A percentile compares a stretch with the other conserved stretches of the same genome.
These are phyloP conservation scores for Cyclophora albipunctata DNA, from an alignment of 2,888 invertebrate genomes.

Conservation along the genomic window DNA sequence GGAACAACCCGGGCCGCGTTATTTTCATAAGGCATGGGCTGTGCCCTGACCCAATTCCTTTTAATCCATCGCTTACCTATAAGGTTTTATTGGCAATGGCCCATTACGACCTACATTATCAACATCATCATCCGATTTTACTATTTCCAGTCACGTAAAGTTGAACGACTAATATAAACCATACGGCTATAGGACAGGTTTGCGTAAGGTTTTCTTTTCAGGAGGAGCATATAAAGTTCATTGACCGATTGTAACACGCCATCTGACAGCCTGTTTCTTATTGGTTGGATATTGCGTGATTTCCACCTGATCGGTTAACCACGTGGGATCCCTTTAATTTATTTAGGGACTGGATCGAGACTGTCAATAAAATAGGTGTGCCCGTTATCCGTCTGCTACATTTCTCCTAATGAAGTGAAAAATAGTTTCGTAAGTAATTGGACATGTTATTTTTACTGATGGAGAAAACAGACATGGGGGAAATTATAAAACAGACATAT, in stretches of 20 bases:
- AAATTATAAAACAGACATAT: too few species aligned
- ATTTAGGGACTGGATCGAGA: conserved; percentile 7
- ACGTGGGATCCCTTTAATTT: conserved; percentile 4
- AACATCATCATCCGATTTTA: conserved; percentile 75
- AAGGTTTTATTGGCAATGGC: conserved; percentile 74
- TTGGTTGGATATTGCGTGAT: conserved; percentile 25
- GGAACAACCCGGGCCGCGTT: conserved; percentile 46
- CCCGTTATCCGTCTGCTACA: too few species aligned
- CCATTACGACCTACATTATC: conserved; percentile 75
- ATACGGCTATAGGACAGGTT: conserved; percentile 43
- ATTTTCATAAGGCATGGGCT: conserved; percentile 64
- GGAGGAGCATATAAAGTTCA: conserved; percentile 34
- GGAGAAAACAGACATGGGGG: too few species aligned
- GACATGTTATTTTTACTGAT: too few species aligned
- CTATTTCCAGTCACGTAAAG: conserved; percentile 75
- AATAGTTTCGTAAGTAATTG: background rate
- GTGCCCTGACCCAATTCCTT: conserved; percentile 70
- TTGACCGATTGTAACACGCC: conserved; percentile 27
- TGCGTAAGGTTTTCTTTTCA: conserved; percentile 25
- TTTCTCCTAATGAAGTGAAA: background rate
- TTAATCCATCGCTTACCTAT: conserved; percentile 75
- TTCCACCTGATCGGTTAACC: conserved; percentile 12
- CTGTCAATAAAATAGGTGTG: too few species aligned
- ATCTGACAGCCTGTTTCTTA: conserved; percentile 21
- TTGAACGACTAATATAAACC: conserved; percentile 68